Percentiles rank a stretch among this genome's conserved stretches.
Conservation (phyloP, 2,797 vertebrate species). For the Phalanger gymnotis region DNA sequence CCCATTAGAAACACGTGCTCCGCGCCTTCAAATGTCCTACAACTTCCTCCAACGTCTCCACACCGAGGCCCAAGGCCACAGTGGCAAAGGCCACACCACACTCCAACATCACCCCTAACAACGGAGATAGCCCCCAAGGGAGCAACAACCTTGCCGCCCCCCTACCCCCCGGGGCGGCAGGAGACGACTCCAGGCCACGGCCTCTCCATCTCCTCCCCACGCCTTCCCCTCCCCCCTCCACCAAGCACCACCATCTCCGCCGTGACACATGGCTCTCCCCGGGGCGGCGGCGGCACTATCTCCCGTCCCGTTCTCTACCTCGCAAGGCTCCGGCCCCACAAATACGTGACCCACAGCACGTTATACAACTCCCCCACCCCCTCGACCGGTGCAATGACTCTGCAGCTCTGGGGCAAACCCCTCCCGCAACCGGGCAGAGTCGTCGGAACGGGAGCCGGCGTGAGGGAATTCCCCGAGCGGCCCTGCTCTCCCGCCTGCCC, state of each 20-base stretch:
- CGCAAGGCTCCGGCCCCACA: conserved; percentile 26
- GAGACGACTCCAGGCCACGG: conserved; percentile 58
- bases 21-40: conserved; percentile 82
- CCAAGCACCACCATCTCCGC: conserved; percentile 61
- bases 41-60: conserved; percentile 84
- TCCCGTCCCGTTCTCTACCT: conserved; percentile 37
- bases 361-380: conserved; percentile 29
- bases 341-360: conserved; percentile 3
- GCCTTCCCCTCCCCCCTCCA: conserved; percentile 64
- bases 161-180: conserved; percentile 63
- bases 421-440: neutral
- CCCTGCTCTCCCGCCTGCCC: conserved; percentile 58
- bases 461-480: conserved; percentile 65
- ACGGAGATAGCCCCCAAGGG: conserved; percentile 46
- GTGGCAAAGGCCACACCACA: conserved; percentile 45
- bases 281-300: conserved; percentile 57
- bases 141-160: conserved; percentile 68
- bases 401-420: conserved; percentile 17
- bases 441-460: conserved; percentile 21
- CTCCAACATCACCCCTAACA: conserved; percentile 51
- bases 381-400: neutral
- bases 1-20: conserved; percentile 88
- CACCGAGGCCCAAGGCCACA: conserved; percentile 58
- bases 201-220: conserved; percentile 62
- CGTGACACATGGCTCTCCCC: conserved; percentile 72